phyloP scores from a whole-genome alignment of 1,140 invertebrate genomes.

The Drosophila insularis region DNA sequence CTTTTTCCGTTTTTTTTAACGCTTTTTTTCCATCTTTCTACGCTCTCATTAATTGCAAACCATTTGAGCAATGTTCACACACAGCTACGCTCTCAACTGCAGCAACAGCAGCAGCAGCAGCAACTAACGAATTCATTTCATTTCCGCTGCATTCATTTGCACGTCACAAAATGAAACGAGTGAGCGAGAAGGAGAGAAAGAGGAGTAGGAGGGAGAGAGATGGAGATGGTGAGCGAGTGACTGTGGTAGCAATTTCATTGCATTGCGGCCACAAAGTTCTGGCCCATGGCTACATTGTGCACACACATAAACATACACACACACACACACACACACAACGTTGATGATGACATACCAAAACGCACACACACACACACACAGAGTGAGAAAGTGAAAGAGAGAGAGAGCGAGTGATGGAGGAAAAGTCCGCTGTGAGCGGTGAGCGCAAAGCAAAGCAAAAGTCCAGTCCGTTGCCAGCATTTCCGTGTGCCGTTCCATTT shows the following conservation, averaged over 20 bases:
- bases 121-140: constrained; percentile 75
- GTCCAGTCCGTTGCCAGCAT: constrained; percentile 50
- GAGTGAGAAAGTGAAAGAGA: constrained; percentile 23
- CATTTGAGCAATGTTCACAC: constrained; percentile 73
- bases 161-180: constrained; percentile 45
- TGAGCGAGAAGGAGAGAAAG: not conserved
- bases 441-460: constrained; percentile 32
- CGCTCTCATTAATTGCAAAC: constrained; percentile 74
- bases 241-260: constrained; percentile 75
- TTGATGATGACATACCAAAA: constrained; percentile 77
- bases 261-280: constrained; percentile 68
- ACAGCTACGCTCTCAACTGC: constrained; percentile 62
- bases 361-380: constrained; percentile 54
- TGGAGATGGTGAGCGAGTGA: constrained; percentile 25
- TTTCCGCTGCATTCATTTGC: constrained; percentile 78
- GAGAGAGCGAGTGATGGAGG: not conserved
- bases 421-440: constrained; percentile 25
- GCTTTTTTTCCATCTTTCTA: constrained; percentile 30
- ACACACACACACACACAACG: constrained; percentile 41
- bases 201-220: constrained; percentile 25
- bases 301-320: constrained; percentile 39
- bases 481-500: constrained; percentile 77
- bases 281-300: constrained; percentile 43
- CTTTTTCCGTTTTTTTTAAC: constrained; percentile 16
- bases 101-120: constrained; percentile 30